Conservation (phyloP, 2,888 invertebrate species). For the Euclidia mi region DNA sequence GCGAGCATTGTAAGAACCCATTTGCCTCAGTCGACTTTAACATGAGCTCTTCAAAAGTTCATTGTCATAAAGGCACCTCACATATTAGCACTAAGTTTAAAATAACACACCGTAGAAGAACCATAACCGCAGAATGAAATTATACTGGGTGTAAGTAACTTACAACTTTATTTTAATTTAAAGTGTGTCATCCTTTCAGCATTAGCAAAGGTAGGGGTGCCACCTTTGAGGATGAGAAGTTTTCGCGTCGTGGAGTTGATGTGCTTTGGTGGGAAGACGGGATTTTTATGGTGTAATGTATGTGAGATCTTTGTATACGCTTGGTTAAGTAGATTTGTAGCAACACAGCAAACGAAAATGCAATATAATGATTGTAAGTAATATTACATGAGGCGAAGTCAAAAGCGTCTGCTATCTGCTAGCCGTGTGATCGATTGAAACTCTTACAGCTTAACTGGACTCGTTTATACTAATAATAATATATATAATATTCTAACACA, state of each 20-base stretch:
- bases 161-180: constrained; percentile 46
- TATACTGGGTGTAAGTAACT: constrained; percentile 25
- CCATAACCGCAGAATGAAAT: constrained; percentile 34
- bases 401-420: no score
- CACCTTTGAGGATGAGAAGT: constrained; percentile 20
- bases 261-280: not conserved
- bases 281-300: constrained; percentile 12
- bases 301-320: not conserved
- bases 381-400: no score
- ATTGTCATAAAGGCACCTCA: constrained; percentile 23
- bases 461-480: no score
- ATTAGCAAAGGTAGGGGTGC: constrained; percentile 28
- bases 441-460: no score
- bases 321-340: no score
- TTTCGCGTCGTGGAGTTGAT: not conserved
- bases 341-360: no score
- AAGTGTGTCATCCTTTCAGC: constrained; percentile 35
- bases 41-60: no score
- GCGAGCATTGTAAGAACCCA: constrained; percentile 15
- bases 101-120: constrained; percentile 30
- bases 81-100: constrained; percentile 23
- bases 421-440: no score
- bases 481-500: no score
- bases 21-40: constrained; percentile 11
- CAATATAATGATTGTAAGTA: no score